Conservation (phyloP, 1,140 invertebrate genomes). For the Hypsibius dujardini region DNA sequence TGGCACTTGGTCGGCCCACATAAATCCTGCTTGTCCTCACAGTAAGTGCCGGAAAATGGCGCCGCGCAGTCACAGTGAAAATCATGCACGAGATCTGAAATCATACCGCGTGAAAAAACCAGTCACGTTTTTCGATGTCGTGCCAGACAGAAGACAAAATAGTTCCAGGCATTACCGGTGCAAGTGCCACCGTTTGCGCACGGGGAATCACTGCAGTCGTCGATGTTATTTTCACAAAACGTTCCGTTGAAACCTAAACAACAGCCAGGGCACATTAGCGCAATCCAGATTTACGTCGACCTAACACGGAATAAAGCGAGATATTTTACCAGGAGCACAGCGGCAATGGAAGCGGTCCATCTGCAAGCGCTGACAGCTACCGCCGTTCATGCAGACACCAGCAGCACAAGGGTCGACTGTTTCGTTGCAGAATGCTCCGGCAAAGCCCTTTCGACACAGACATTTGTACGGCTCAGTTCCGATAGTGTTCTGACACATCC, state of each 20-base stretch:
- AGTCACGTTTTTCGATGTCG: no score
- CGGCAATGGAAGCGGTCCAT: slow-evolving; percentile 23
- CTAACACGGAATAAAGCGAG: no score
- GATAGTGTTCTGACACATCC: slow-evolving; percentile 39
- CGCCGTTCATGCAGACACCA: slow-evolving; percentile 75
- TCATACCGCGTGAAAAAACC: no score
- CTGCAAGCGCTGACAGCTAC: slow-evolving; percentile 48
- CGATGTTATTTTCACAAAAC: slow-evolving; percentile 78
- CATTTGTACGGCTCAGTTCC: neutral
- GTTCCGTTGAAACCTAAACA: slow-evolving; percentile 86
- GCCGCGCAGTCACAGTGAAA: slow-evolving; percentile 80
- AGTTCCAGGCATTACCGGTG: no score
- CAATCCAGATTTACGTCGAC: no score
- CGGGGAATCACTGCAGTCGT: slow-evolving; percentile 81
- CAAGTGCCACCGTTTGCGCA: slow-evolving; percentile 79
- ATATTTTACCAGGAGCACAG: slow-evolving; percentile 76
- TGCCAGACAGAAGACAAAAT: no score
- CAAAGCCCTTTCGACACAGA: slow-evolving; percentile 14
- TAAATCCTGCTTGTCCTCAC: slow-evolving; percentile 82
- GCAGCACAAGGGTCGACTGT: slow-evolving; percentile 80
- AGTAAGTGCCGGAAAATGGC: slow-evolving; percentile 88
- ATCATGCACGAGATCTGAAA: slow-evolving; percentile 73
- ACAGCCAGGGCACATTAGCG: no score
- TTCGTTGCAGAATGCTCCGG: slow-evolving; percentile 53
- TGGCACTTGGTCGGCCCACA: slow-evolving; percentile 68